phyloP scores from a whole-genome alignment of 2,888 invertebrate species.

The Charanyca ferruginea region DNA sequence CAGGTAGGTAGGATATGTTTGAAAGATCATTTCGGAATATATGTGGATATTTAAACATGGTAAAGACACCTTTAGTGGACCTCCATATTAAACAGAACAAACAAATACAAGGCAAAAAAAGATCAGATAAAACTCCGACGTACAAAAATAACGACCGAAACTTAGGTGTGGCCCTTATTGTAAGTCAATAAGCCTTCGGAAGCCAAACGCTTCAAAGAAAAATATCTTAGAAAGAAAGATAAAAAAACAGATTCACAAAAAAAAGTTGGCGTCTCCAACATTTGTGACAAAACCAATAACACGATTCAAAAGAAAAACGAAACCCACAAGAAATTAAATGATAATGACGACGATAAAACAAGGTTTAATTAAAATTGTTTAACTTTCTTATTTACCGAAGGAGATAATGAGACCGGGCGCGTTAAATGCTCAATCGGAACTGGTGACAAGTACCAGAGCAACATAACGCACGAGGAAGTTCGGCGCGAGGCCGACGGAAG shows the following conservation, averaged over 20 bases:
- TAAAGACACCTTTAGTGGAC: background rate
- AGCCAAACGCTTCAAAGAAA: conserved; percentile 38
- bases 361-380: conserved; percentile 40
- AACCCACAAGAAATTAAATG: conserved; percentile 15
- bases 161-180: conserved; percentile 49
- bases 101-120: conserved; percentile 11
- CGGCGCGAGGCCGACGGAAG: conserved; percentile 73
- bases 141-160: conserved; percentile 32
- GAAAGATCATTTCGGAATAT: background rate
- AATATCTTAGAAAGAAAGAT: conserved; percentile 10
- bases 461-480: conserved; percentile 78
- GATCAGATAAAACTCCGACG: conserved; percentile 6
- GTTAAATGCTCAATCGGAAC: conserved; percentile 83
- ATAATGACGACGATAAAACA: conserved; percentile 50
- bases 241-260: conserved; percentile 26
- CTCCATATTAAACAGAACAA: background rate
- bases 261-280: conserved; percentile 24
- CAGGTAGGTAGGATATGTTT: background rate
- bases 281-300: conserved; percentile 23
- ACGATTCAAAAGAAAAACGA: conserved; percentile 14
- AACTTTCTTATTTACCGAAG: conserved; percentile 38
- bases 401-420: conserved; percentile 61
- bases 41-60: background rate
- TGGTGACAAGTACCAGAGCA: conserved; percentile 88
- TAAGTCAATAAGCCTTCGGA: conserved; percentile 54